A percentile compares a stretch with the other conserved stretches of the same genome.
These are phyloP conservation scores for Euura lappo DNA, from an alignment of 1,140 invertebrate species.

Conservation along the genomic window DNA sequence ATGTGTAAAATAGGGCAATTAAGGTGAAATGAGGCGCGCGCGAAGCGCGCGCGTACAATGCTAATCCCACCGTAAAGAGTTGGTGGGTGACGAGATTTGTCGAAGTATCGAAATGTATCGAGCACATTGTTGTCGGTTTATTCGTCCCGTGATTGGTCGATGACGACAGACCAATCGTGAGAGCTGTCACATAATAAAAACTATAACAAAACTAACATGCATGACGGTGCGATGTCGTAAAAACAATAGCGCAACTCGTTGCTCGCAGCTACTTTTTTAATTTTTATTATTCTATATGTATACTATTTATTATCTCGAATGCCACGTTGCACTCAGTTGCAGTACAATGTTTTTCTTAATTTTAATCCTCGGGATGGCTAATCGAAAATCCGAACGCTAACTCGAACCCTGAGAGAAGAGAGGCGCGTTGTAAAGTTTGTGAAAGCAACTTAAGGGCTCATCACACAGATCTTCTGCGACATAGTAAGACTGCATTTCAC, in stretches of 20 bases:
- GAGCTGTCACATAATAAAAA: constrained; percentile 11
- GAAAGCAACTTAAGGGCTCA: constrained; percentile 25
- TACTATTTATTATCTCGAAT: constrained; percentile 10
- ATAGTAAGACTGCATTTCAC: constrained; percentile 20
- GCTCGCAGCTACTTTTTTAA: constrained; percentile 7
- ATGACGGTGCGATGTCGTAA: neutral
- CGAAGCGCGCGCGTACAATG: too few relatives aligned
- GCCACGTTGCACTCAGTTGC: constrained; percentile 2
- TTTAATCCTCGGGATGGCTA: constrained; percentile 6
- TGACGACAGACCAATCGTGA: too few relatives aligned
- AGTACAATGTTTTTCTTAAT: constrained; percentile 16
- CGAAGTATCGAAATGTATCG: too few relatives aligned
- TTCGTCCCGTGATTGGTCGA: too few relatives aligned
- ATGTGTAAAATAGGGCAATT: too few relatives aligned
- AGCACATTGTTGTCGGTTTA: too few relatives aligned
- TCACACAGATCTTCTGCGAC: constrained; percentile 27
- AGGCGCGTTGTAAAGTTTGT: constrained; percentile 33
- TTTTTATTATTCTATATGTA: too few relatives aligned
- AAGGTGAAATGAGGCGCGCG: too few relatives aligned
- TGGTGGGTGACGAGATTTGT: too few relatives aligned
- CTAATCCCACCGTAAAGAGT: too few relatives aligned
- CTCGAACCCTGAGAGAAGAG: constrained; percentile 13
- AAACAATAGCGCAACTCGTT: constrained; percentile 10
- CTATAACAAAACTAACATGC: constrained; percentile 3
- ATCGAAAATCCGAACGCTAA: constrained; percentile 14